These are phyloP conservation scores for Dermochelys coriacea DNA, from an alignment of 2,797 vertebrate species.

Conservation along the genomic window DNA sequence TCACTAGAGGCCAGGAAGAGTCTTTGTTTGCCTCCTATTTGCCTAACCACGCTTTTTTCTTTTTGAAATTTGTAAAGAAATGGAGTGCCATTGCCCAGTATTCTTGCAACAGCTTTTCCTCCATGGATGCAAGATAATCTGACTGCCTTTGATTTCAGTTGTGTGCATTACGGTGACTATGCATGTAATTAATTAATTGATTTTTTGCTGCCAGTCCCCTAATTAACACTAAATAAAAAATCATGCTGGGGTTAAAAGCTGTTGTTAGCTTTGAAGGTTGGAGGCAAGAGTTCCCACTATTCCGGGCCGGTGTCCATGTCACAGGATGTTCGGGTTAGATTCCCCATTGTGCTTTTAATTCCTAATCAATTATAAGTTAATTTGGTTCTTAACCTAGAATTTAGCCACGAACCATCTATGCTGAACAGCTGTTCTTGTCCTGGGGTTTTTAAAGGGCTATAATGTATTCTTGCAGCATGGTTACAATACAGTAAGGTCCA, in stretches of 20 bases:
- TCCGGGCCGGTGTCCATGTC: not conserved
- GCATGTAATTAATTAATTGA: conserved; percentile 77
- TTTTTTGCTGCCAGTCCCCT: conserved; percentile 62
- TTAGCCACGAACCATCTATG: not conserved
- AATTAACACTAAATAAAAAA: conserved; percentile 76
- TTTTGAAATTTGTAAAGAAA: not conserved
- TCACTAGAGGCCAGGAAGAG: not conserved
- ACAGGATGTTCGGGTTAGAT: conserved; percentile 33
- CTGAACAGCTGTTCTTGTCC: not conserved
- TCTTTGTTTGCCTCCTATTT: not conserved
- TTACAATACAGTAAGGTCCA: not conserved
- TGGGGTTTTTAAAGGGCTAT: not conserved
- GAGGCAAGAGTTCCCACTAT: conserved; percentile 45
- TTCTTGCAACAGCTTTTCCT: conserved; percentile 24
- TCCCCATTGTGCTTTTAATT: conserved; percentile 64
- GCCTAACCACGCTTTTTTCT: not conserved
- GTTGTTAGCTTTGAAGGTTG: conserved; percentile 62
- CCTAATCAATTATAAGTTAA: conserved; percentile 68
- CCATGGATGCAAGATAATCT: conserved; percentile 29
- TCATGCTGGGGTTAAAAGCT: conserved; percentile 67
- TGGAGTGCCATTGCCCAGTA: not conserved
- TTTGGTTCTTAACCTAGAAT: conserved; percentile 50
- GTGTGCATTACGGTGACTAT: conserved; percentile 57
- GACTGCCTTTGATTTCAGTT: conserved; percentile 63
- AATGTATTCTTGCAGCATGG: not conserved